Percentiles rank a stretch among this genome's conserved stretches.
These are phyloP conservation scores for Ellobius talpinus DNA, from an alignment of 2,113 vertebrate genomes.

Conservation along the genomic window DNA sequence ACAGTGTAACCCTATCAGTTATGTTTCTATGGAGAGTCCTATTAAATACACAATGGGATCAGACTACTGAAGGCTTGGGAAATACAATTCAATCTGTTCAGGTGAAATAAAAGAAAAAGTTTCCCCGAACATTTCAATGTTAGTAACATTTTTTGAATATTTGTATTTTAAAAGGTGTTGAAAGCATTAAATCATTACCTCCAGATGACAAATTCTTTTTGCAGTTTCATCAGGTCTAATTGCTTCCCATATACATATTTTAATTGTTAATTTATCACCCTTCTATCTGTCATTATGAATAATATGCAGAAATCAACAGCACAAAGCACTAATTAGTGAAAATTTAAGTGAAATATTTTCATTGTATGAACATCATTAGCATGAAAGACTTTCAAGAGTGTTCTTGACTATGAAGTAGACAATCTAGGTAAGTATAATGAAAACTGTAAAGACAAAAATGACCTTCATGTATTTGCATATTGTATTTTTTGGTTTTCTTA, in stretches of 20 bases:
- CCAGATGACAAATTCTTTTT: not conserved
- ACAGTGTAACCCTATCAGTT: not conserved
- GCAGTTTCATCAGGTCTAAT: not conserved
- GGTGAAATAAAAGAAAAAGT: not conserved
- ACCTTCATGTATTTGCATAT: constrained; percentile 46
- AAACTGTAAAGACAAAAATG: constrained; percentile 63
- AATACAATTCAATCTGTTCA: not conserved
- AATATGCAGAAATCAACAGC: constrained; percentile 63
- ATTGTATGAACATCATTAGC: constrained; percentile 77
- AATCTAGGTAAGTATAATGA: constrained; percentile 81
- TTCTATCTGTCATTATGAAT: constrained; percentile 67
- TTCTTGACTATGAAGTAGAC: constrained; percentile 79
- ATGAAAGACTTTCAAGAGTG: constrained; percentile 77
- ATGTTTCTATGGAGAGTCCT: not conserved
- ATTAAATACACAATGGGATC: not conserved
- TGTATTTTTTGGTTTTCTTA: constrained; percentile 29
- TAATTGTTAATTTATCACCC: constrained; percentile 64
- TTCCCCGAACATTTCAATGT: not conserved
- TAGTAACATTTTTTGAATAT: not conserved
- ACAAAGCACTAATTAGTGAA: constrained; percentile 84
- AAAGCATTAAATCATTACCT: constrained; percentile 45
- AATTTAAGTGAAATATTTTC: constrained; percentile 71
- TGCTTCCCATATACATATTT: constrained; percentile 46
- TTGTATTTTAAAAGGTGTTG: not conserved
- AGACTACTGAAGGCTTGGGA: not conserved